Evolutionary conservation across 2,888 invertebrate species (phyloP).

Genomic region (Ypsolopha sequella): DNA sequence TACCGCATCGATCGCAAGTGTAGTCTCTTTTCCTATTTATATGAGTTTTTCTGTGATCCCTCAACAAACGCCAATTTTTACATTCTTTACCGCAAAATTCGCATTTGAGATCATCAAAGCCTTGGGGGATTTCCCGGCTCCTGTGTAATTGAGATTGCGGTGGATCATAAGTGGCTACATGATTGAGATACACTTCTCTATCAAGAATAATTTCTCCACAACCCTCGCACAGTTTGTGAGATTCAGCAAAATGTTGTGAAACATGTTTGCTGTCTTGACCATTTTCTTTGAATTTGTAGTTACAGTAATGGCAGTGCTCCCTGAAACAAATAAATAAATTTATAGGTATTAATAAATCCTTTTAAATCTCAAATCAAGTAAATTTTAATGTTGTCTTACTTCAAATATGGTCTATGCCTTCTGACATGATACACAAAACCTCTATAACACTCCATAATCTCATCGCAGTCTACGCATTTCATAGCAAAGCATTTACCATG

Average conservation of each 20-base stretch:
- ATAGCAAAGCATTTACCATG: too few species aligned
- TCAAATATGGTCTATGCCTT: too few species aligned
- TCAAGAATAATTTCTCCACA: neutral
- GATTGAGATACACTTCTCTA: neutral
- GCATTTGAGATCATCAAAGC: neutral
- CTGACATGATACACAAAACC: too few species aligned
- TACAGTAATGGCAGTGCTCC: neutral
- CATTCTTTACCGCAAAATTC: neutral
- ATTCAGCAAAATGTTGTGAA: neutral
- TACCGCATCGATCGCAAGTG: constrained; percentile 14
- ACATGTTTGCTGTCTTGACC: neutral
- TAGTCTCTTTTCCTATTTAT: constrained; percentile 17
- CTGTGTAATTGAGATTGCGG: neutral
- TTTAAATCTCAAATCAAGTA: too few species aligned
- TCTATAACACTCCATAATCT: too few species aligned
- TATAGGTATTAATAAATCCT: too few species aligned
- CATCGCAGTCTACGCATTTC: too few species aligned
- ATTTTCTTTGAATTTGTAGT: neutral
- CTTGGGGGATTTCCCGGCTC: neutral
- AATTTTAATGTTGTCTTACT: too few species aligned
- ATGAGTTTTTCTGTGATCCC: constrained; percentile 6
- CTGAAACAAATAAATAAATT: neutral
- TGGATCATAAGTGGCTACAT: neutral
- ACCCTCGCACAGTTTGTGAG: neutral
- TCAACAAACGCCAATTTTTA: neutral